phyloP scores from a whole-genome alignment of 1,140 invertebrate genomes.

The Lepidurus apus region DNA sequence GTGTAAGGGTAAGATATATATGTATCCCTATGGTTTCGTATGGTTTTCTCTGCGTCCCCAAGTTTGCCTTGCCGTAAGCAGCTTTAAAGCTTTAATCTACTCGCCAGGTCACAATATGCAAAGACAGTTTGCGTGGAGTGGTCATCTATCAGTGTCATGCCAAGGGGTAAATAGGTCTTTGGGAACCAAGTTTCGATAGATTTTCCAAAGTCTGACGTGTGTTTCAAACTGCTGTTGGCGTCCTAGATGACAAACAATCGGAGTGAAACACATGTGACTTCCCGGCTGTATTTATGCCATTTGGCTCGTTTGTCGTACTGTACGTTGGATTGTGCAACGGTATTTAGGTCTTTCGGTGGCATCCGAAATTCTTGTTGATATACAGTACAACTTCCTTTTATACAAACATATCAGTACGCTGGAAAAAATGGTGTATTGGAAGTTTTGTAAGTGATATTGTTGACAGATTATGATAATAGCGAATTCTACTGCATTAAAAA shows the following conservation, averaged over 20 bases:
- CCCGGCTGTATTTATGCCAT: too few relatives aligned
- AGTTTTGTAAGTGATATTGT: too few relatives aligned
- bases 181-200: not conserved
- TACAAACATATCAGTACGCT: too few relatives aligned
- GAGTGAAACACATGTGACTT: constrained; percentile 18
- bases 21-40: not conserved
- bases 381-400: too few relatives aligned
- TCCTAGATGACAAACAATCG: not conserved
- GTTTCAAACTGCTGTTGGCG: constrained; percentile 6
- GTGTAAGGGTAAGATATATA: too few relatives aligned
- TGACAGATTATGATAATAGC: too few relatives aligned
- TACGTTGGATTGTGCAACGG: too few relatives aligned
- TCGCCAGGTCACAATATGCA: not conserved
- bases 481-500: too few relatives aligned
- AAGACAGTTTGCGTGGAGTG: constrained; percentile 17
- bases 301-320: too few relatives aligned
- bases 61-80: not conserved
- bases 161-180: not conserved
- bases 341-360: too few relatives aligned
- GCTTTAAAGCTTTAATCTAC: constrained; percentile 13
- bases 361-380: too few relatives aligned
- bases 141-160: constrained; percentile 14
- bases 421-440: too few relatives aligned
- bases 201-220: not conserved
- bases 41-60: not conserved